Evolutionary conservation across 2,113 vertebrate genomes (phyloP).

Genomic region (Corynorhinus townsendii): DNA sequence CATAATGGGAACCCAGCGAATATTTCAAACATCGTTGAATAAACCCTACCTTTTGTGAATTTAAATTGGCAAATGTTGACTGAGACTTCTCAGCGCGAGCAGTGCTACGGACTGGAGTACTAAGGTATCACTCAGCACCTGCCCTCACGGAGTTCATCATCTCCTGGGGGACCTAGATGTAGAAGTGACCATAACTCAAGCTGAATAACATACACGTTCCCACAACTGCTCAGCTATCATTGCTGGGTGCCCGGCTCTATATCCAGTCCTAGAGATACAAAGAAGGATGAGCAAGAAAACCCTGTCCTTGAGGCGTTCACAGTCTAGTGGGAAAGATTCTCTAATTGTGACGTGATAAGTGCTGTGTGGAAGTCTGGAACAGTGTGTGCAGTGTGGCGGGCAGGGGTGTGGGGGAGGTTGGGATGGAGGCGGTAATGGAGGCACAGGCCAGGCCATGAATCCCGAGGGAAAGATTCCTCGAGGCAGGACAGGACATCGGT

Average conservation of each 20-base stretch:
- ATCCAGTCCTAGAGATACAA: not conserved
- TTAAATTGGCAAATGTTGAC: not conserved
- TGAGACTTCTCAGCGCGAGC: not conserved
- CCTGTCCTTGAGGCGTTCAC: not conserved
- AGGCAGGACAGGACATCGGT: not conserved
- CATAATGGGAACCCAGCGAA: not conserved
- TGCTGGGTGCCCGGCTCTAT: not conserved
- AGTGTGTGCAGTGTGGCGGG: not conserved
- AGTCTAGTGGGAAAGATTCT: not conserved
- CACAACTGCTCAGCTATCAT: not conserved
- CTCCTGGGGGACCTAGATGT: not conserved
- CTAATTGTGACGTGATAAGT: not conserved
- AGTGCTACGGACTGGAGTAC: not conserved
- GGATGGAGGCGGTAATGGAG: not conserved
- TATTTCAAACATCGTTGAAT: not conserved
- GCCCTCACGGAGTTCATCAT: not conserved
- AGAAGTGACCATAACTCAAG: not conserved
- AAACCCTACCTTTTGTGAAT: not conserved
- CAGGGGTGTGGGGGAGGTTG: too few species aligned
- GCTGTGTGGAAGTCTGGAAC: not conserved
- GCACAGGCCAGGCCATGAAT: not conserved
- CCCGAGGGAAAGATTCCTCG: not conserved
- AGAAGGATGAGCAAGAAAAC: not conserved
- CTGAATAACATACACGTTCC: not conserved
- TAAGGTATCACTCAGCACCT: not conserved